Percentiles rank a stretch among this genome's conserved stretches.
phyloP scores from a whole-genome alignment of 2,113 vertebrate genomes.

The Raja brachyura region DNA sequence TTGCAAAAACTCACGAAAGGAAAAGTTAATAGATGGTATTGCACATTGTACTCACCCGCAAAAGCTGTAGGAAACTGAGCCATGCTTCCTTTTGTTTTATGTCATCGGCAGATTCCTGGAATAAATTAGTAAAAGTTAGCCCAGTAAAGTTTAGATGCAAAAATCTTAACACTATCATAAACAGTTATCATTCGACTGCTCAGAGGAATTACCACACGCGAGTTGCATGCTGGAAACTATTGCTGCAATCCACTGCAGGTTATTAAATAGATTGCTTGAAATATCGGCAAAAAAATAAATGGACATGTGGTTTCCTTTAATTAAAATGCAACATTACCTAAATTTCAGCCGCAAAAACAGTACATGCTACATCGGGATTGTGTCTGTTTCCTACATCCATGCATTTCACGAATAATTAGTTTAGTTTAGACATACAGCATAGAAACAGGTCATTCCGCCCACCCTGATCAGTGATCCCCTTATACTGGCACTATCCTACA shows the following conservation, averaged over 20 bases:
- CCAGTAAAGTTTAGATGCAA: background rate
- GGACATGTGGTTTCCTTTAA: background rate
- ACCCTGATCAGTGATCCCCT: no score
- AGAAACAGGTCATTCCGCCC: no score
- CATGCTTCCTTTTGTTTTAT: constrained; percentile 77
- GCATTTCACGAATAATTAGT: background rate
- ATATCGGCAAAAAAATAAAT: background rate
- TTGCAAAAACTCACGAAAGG: background rate
- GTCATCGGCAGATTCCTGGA: constrained; percentile 50
- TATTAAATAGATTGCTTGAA: background rate
- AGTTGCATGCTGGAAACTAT: no score
- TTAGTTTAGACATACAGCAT: no score
- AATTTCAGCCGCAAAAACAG: background rate
- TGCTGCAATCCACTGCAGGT: background rate
- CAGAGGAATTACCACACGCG: background rate
- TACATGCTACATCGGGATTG: background rate
- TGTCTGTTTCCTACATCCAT: background rate
- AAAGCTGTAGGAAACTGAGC: constrained; percentile 94
- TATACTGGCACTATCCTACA: no score
- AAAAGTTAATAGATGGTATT: background rate
- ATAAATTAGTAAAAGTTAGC: constrained; percentile 42
- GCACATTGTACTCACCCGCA: constrained; percentile 68
- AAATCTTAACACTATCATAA: background rate
- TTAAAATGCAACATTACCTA: background rate
- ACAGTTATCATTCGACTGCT: background rate